A percentile compares a stretch with the other conserved stretches of the same genome.
Evolutionary conservation across 2,888 invertebrate genomes (phyloP).

Genomic region (Vesta saturnalis): DNA sequence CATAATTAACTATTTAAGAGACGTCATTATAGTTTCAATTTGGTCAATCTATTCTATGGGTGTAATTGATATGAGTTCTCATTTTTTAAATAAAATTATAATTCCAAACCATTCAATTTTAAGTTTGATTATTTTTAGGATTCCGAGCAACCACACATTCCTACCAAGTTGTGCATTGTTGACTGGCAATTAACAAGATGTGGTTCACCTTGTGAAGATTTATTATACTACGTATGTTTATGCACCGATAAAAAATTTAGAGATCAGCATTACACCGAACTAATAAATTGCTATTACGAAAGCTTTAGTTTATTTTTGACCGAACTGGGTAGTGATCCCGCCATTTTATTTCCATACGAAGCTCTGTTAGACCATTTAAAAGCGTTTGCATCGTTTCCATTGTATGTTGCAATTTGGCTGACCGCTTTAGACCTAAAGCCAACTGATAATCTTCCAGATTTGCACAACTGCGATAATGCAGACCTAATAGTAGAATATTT

Average conservation of each 20-base stretch:
- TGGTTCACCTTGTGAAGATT: constrained; percentile 48
- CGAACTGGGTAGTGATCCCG: constrained; percentile 46
- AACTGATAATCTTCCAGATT: no score
- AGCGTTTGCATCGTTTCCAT: constrained; percentile 45
- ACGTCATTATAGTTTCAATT: no score
- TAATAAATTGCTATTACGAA: constrained; percentile 51
- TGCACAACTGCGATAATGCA: no score
- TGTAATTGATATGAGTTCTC: no score
- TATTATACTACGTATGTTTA: constrained; percentile 51
- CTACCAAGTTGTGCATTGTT: no score
- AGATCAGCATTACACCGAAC: constrained; percentile 45
- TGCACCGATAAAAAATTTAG: constrained; percentile 49
- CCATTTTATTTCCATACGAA: constrained; percentile 47
- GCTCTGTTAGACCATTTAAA: constrained; percentile 47
- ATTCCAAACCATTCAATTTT: no score
- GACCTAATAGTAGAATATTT: no score
- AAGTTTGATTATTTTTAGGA: background rate
- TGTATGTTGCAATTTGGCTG: constrained; percentile 37
- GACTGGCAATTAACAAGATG: constrained; percentile 39
- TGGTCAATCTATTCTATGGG: no score
- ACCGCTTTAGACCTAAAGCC: no score
- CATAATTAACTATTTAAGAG: no score
- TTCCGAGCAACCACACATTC: background rate
- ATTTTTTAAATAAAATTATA: no score
- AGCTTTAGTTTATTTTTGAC: constrained; percentile 43